Evolutionary conservation across 2,797 vertebrate genomes (phyloP), one percentile per base, ranked within the genome.

Genomic region (Smutsia temminckii): DNA sequence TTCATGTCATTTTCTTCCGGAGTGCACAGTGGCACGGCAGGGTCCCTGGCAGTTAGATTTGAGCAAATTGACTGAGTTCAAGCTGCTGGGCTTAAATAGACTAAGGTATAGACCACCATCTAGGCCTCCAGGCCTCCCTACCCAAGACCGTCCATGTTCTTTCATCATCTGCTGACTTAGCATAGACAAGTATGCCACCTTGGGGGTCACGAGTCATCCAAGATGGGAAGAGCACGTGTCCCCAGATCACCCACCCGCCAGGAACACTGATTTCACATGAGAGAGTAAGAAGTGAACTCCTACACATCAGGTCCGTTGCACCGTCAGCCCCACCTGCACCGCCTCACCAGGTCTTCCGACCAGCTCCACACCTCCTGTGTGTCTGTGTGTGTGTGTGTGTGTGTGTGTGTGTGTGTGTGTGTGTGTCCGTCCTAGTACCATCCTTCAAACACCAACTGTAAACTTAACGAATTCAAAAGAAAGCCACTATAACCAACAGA

Each of bases 151-250:
- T 32, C 59, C 27, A 34, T 1, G 32, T 8, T 72, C 17, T 27
- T 17, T 18, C 18, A 66, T 51, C 16, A 20, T 40, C 40, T 7
- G 3, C 46, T 59, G 51, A 53, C 77, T 37, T 64, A 5, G 8
- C 16, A 27, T 10, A 32, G 80, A 79, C 3, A 3, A 7, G 7
- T 8, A 3, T 0, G 3, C 8, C 5, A 11, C 9, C 23, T 4
- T 42, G 32, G 5, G 37, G 10, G 40, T 71, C 20, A 34, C 6
- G 3, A n/a, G 17, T 55, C 49, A 1, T 63, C 5, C 2, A 13
- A 32, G 57, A 17, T 3, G 16, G 32, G 8, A 90, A 46, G 5
- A 23, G 8, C 42, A 5, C 3, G 23, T 4, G 1, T 17, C 12
- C 34, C 13, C 0, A 27, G 0, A 40, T 23, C 40, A 16, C 18